Percentiles rank a stretch among this genome's conserved stretches.
Evolutionary conservation across 1,140 invertebrate species (phyloP).

Genomic region (Trichonephila inaurata): DNA sequence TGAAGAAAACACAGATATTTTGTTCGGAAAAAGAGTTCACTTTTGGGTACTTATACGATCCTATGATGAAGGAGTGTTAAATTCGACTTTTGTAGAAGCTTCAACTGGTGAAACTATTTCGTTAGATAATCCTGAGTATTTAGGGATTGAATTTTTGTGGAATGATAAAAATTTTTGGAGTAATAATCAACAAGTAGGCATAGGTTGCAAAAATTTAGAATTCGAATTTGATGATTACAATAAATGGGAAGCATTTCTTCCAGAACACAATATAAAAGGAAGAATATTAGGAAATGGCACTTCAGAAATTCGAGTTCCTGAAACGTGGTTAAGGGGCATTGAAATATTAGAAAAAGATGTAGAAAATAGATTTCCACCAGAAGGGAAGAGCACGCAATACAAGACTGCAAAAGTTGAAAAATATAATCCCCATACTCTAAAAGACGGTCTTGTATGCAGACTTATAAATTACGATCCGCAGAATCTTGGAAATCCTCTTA

Average conservation of each 20-base stretch:
- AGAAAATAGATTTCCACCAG: conserved; percentile 35
- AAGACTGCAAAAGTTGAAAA: conserved; percentile 48
- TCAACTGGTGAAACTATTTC: conserved; percentile 86
- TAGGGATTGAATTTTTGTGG: conserved; percentile 91
- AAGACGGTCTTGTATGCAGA: conserved; percentile 30
- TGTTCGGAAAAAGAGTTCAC: conserved; percentile 89
- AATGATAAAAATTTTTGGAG: conserved; percentile 94
- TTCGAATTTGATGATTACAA: conserved; percentile 30
- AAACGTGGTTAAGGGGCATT: conserved; percentile 49
- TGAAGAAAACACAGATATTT: conserved; percentile 82
- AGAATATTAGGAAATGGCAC: background rate
- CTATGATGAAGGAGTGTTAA: conserved; percentile 84
- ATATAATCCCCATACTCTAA: conserved; percentile 33
- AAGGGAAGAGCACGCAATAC: conserved; percentile 6
- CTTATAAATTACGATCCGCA: conserved; percentile 21
- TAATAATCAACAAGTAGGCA: conserved; percentile 85
- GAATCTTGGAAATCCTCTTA: background rate
- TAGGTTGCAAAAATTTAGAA: conserved; percentile 78
- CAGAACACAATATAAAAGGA: background rate
- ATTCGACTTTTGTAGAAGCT: conserved; percentile 91
- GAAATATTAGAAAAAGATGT: conserved; percentile 53
- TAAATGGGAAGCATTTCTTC: conserved; percentile 60
- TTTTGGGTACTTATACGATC: conserved; percentile 89
- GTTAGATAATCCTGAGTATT: conserved; percentile 85
- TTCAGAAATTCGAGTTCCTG: conserved; percentile 4